Percentiles rank a stretch among this genome's conserved stretches.
These are phyloP conservation scores for Polypedilum pembai DNA, from an alignment of 1,140 invertebrate genomes.

Conservation along the genomic window DNA sequence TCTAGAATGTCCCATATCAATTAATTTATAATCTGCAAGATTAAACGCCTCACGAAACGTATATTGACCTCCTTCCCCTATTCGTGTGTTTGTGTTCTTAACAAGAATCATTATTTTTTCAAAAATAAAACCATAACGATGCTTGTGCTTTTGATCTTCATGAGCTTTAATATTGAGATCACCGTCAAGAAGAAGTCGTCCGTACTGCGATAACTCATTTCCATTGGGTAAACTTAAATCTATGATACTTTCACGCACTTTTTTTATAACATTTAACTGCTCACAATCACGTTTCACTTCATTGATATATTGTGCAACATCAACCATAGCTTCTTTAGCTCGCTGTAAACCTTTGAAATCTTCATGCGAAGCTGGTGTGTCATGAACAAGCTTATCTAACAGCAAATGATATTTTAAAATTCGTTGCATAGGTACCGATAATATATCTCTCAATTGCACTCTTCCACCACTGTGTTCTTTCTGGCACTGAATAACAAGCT, in stretches of 20 bases:
- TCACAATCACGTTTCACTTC: slow-evolving; percentile 97
- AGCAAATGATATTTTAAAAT: slow-evolving; percentile 95
- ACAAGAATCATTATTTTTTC: slow-evolving; percentile 94
- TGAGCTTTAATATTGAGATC: slow-evolving; percentile 89
- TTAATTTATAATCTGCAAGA: slow-evolving; percentile 68
- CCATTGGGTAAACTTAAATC: slow-evolving; percentile 74
- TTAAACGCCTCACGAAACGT: slow-evolving; percentile 80
- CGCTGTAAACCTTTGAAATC: slow-evolving; percentile 74
- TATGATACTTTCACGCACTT: slow-evolving; percentile 73
- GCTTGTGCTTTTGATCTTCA: slow-evolving; percentile 75
- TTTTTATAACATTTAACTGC: slow-evolving; percentile 79
- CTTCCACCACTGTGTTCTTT: slow-evolving; percentile 89
- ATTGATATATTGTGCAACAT: slow-evolving; percentile 95
- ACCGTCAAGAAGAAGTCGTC: slow-evolving; percentile 81
- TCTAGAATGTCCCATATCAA: slow-evolving; percentile 59
- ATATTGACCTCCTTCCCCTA: slow-evolving; percentile 79
- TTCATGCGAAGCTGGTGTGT: slow-evolving; percentile 74
- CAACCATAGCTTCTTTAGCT: slow-evolving; percentile 94
- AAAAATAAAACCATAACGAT: slow-evolving; percentile 91
- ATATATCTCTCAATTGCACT: slow-evolving; percentile 86
- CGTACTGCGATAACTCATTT: slow-evolving; percentile 77
- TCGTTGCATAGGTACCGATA: slow-evolving; percentile 96
- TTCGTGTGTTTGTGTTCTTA: slow-evolving; percentile 72
- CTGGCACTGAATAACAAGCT: slow-evolving; percentile 62
- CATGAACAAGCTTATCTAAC: slow-evolving; percentile 83